Percentiles rank a stretch among this genome's conserved stretches.
Conservation (phyloP, 30 jellyfish, hydroid and myxozoan genomes). For the Aurelia sp. region DNA sequence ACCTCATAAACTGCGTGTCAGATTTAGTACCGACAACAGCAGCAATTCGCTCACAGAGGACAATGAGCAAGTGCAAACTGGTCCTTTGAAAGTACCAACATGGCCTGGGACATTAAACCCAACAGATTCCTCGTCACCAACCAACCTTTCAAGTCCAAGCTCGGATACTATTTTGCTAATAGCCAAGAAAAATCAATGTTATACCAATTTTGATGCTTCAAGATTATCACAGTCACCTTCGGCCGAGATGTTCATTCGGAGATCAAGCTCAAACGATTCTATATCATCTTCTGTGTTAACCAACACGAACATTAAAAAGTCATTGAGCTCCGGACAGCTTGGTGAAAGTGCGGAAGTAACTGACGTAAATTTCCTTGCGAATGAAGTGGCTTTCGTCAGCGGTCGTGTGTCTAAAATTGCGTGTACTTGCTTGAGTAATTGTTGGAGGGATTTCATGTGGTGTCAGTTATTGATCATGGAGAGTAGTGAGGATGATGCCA, state of each 20-base stretch:
- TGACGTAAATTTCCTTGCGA: conserved; percentile 53
- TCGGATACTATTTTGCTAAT: conserved; percentile 63
- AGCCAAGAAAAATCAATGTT: neutral
- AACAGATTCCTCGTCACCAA: conserved; percentile 26
- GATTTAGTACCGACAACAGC: conserved; percentile 61
- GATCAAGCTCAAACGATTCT: conserved; percentile 61
- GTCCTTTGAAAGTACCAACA: conserved; percentile 73
- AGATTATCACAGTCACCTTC: conserved; percentile 27
- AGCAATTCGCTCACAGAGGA: conserved; percentile 40
- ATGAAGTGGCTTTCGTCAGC: conserved; percentile 67
- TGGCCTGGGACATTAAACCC: conserved; percentile 73
- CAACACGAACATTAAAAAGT: neutral
- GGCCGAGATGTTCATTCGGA: conserved; percentile 30
- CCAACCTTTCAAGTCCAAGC: conserved; percentile 49
- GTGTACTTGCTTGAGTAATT: conserved; percentile 81
- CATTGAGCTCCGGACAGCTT: conserved; percentile 68
- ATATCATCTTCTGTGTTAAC: conserved; percentile 20
- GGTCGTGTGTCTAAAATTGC: conserved; percentile 55
- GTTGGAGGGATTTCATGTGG: conserved; percentile 98
- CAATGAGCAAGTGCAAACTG: neutral
- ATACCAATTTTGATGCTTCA: neutral
- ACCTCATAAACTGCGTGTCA: conserved; percentile 50
- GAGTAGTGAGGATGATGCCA: conserved; percentile 63
- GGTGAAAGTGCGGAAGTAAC: conserved; percentile 42
- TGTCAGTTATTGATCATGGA: conserved; percentile 67